Base-by-base conservation (phyloP, 2,888 invertebrate genomes). In the Drosophila greeni region DNA sequence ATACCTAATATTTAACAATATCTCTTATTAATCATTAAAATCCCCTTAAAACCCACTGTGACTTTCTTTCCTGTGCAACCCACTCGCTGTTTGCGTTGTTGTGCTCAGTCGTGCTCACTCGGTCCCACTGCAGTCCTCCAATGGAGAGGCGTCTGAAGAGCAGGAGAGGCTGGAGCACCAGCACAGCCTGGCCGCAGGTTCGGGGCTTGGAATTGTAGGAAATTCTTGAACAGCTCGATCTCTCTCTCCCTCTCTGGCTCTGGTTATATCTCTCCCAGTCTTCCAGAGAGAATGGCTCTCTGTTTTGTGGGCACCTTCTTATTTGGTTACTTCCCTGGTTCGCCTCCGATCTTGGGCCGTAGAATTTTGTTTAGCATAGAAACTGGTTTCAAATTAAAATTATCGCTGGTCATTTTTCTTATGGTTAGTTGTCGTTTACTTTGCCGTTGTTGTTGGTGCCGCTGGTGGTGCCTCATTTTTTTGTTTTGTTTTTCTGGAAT, bases 311-410 rank as follows among this genome's bases (percentile, higher is more conserved):
- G 49, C 73, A 54, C 74, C 74, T 82, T 79, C 74, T 71, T 74
- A 68, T 69, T 76, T 76, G 54, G 69, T 62, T 70, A 47, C 51
- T 33, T 54, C 47, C 64, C 61, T 65, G 64, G 48, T 39, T 55
- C 48, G 64, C 58, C 58, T 61, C 71, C 37, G 62, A 56, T 66
- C 70, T 74, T 72, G 51, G 66, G 55, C 65, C 64, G 72, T 79
- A 74, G 71, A 73, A 82, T 84, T 84, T 84, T 76, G 85, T 80
- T 81, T 82, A 84, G 81, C 83, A 84, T 81, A 78, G 75, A 84
- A 86, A 86, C 86, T 76, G 86, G 86, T 86, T 86, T 86, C 81
- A 84, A 86, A 86, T 87, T 86, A 87, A 87, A 87, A 87, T 86
- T 84, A 86, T 87, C 86, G 84, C 75, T 84, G 86, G 85, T 86